phyloP scores from a whole-genome alignment of 2,888 invertebrate genomes.

The Tachystola acroxantha region DNA sequence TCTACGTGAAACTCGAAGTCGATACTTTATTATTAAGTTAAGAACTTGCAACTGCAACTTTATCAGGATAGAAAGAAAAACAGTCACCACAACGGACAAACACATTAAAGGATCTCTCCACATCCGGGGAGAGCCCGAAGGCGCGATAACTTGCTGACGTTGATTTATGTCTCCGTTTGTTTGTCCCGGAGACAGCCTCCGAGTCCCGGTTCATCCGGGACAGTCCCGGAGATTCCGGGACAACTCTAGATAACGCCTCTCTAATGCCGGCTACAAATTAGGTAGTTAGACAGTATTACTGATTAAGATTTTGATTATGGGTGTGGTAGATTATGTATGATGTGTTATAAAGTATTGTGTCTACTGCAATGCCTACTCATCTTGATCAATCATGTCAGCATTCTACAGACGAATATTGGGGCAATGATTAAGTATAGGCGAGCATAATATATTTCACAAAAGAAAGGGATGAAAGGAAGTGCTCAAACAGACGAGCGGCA shows the following conservation, averaged over 20 bases:
- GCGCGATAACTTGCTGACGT: constrained; percentile 73
- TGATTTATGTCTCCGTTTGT: constrained; percentile 75
- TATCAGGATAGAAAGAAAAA: constrained; percentile 32
- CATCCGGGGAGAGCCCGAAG: constrained; percentile 46
- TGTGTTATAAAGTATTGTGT: no score
- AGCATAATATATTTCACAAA: no score
- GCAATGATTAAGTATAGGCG: no score
- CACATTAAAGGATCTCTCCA: constrained; percentile 59
- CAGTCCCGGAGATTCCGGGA: constrained; percentile 37
- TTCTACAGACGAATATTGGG: no score
- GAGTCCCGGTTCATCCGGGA: constrained; percentile 41
- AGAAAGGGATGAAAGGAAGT: no score
- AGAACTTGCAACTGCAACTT: not conserved
- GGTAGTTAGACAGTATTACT: constrained; percentile 35
- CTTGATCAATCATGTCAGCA: no score
- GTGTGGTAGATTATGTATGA: no score
- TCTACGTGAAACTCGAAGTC: no score
- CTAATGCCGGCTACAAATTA: constrained; percentile 65
- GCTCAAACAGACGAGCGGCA: no score
- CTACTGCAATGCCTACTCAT: no score
- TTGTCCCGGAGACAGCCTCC: constrained; percentile 57
- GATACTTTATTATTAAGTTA: no score
- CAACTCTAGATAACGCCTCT: constrained; percentile 51
- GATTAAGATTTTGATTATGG: not conserved
- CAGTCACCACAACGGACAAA: constrained; percentile 51